A percentile compares a stretch with the other conserved stretches of the same genome.
Evolutionary conservation across 2,797 vertebrate species (phyloP).

Genomic region (Phrynocephalus guinanensis): DNA sequence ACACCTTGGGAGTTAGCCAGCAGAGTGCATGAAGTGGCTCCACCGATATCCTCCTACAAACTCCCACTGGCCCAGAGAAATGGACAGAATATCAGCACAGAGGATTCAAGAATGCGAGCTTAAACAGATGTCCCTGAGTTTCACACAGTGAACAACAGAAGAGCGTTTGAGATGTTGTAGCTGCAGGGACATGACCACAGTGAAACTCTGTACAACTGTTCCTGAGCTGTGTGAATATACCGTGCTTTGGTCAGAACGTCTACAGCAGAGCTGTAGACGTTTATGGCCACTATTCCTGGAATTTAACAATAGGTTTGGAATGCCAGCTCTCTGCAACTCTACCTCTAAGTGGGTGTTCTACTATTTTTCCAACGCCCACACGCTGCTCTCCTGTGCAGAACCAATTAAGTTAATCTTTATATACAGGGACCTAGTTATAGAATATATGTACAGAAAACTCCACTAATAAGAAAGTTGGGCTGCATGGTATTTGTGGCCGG

Average conservation of each 20-base stretch:
- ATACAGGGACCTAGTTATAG: neutral
- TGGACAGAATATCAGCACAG: conserved; percentile 7
- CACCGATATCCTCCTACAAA: conserved; percentile 15
- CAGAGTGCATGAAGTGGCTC: conserved; percentile 11
- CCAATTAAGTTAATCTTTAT: conserved; percentile 44
- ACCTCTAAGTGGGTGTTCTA: conserved; percentile 45
- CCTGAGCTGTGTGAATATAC: conserved; percentile 21
- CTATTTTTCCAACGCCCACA: neutral
- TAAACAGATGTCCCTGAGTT: conserved; percentile 33
- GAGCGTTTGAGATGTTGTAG: conserved; percentile 32
- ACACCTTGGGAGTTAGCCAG: conserved; percentile 20
- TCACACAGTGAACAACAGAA: conserved; percentile 3
- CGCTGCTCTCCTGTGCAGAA: neutral
- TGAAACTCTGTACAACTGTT: conserved; percentile 9
- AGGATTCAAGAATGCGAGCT: conserved; percentile 3
- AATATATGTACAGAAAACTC: neutral
- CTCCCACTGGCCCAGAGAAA: conserved; percentile 8
- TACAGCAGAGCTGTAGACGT: conserved; percentile 40
- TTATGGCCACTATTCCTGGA: neutral
- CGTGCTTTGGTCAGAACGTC: neutral
- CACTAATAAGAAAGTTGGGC: neutral
- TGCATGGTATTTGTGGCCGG: neutral
- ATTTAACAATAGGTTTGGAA: conserved; percentile 25
- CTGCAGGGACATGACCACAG: neutral
- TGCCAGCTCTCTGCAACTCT: conserved; percentile 4